Base-by-base conservation (phyloP, 2,113 vertebrate species). In the Entelurus aequoreus region DNA sequence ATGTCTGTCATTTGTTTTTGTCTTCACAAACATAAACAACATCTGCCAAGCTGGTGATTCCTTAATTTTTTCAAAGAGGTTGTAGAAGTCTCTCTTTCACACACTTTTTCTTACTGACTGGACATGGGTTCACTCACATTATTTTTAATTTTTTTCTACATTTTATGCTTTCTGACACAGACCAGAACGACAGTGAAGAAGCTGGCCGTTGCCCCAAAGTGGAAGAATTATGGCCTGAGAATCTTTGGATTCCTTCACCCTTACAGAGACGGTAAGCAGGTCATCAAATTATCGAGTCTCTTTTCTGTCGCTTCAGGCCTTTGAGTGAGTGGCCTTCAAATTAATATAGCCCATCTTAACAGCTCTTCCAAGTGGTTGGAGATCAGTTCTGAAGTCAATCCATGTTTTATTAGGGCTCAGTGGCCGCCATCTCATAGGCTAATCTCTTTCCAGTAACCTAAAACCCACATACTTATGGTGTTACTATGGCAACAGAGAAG, bases 211-310 rank as follows among this genome's bases (percentile, higher is more conserved):
- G 95, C 97, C 9, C 97, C 97, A 49, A 98, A 95, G 80, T 99
- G 97, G 97, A 99, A 97, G 82, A 99, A 98, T 85, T 99, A 99
- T 0, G 97, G 97, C 28, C 89, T 99, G 57, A 90, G 97, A 82
- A 89, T 99, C 71, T 99, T 99, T 60, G 97, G 97, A 69, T 99
- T 94, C 80, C 89, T 99, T 79, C 95, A 98, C 81, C 96, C 97
- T 0, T 96, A 93, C 71, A 94, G 92, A 90, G 97, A 99, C 72
- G 97, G 97, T 99, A 86, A 88, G 90, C 65, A 48, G 36, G 61
- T 77, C 40, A 61, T 84, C 51, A 54, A 66, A 59, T 70, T 69
- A 66, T 37, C 8, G 4, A 35, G 19, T n/a, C 16, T 14, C 37
- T 69, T 21, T 62, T 67, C 38, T 15, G 50, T 50, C 44, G 54